Conservation (phyloP, 2,888 invertebrate species). For the Luffia ferchaultella region DNA sequence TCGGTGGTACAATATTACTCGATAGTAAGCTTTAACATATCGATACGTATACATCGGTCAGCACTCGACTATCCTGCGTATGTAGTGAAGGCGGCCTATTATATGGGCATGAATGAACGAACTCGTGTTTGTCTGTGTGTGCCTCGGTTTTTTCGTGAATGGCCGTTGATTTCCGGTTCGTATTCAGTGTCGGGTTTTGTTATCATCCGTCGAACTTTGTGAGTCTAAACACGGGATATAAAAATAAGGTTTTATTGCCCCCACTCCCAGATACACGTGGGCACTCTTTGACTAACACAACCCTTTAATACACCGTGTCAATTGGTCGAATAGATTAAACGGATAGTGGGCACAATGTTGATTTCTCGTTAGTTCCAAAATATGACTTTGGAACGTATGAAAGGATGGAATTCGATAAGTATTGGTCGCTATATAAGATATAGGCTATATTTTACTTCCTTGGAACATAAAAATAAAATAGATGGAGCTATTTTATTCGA, state of each 20-base stretch:
- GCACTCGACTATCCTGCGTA: constrained; percentile 33
- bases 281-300: not conserved
- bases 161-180: constrained; percentile 59
- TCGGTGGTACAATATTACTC: not conserved
- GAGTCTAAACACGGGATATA: constrained; percentile 61
- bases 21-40: not conserved
- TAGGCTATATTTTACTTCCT: too few relatives aligned
- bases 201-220: constrained; percentile 53
- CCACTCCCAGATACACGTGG: not conserved
- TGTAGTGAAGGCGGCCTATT: constrained; percentile 39
- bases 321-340: not conserved
- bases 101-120: constrained; percentile 51
- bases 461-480: too few relatives aligned
- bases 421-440: too few relatives aligned
- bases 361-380: not conserved
- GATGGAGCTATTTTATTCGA: too few relatives aligned
- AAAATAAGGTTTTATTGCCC: constrained; percentile 60
- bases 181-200: constrained; percentile 51
- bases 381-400: too few relatives aligned
- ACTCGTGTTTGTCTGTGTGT: constrained; percentile 35
- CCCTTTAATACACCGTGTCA: not conserved
- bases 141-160: constrained; percentile 53
- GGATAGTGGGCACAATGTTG: not conserved
- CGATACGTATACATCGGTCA: not conserved
- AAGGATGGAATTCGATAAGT: too few relatives aligned